Percentiles rank a stretch among this genome's conserved stretches.
Evolutionary conservation across 2,113 vertebrate genomes (phyloP).

Genomic region (Thalassoma bifasciatum): DNA sequence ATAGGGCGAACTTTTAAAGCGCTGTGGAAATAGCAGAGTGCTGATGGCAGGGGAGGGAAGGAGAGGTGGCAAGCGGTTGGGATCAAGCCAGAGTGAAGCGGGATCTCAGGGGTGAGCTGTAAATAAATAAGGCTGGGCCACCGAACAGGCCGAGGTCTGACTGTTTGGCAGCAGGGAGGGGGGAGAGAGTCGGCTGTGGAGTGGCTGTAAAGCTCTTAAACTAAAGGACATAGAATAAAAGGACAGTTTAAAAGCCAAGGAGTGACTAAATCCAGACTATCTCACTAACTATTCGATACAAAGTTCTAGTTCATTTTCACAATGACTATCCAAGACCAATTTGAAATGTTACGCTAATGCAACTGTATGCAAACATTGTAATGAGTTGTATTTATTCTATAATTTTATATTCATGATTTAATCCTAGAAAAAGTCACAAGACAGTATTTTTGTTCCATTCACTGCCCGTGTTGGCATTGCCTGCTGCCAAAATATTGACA

Average conservation of each 20-base stretch:
- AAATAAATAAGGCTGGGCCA: slow-evolving; percentile 64
- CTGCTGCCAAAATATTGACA: too few relatives aligned
- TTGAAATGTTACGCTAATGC: too few relatives aligned
- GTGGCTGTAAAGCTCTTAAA: background rate
- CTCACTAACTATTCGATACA: too few relatives aligned
- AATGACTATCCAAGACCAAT: too few relatives aligned
- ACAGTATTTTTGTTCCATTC: too few relatives aligned
- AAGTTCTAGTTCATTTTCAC: too few relatives aligned
- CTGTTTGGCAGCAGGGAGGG: slow-evolving; percentile 36
- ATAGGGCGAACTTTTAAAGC: slow-evolving; percentile 69
- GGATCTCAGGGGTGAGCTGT: slow-evolving; percentile 50
- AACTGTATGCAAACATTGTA: too few relatives aligned
- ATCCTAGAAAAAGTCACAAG: too few relatives aligned
- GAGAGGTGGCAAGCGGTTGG: slow-evolving; percentile 33
- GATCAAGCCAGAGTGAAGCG: slow-evolving; percentile 42
- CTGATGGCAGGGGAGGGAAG: slow-evolving; percentile 20
- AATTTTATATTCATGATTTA: too few relatives aligned
- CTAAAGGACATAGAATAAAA: slow-evolving; percentile 19
- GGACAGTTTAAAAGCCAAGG: background rate
- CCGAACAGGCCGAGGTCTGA: slow-evolving; percentile 38
- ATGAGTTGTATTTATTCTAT: too few relatives aligned
- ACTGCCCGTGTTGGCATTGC: too few relatives aligned
- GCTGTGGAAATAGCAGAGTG: slow-evolving; percentile 46
- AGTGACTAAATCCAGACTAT: background rate
- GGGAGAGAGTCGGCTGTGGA: slow-evolving; percentile 6